These are phyloP conservation scores for Sphaerodactylus townsendi DNA, from an alignment of 2,113 vertebrate species.

Conservation along the genomic window DNA sequence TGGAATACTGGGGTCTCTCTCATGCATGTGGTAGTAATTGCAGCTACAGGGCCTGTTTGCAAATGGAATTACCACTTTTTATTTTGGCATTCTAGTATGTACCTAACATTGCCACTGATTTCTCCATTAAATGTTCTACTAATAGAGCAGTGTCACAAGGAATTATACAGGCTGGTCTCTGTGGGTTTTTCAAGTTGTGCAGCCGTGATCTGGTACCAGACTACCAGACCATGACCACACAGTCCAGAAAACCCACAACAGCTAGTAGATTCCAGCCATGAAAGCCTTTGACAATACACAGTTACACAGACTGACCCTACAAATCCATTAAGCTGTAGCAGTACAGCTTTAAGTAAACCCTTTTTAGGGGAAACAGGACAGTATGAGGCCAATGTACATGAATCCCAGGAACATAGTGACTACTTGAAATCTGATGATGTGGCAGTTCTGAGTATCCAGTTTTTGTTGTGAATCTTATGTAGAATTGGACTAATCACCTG, in stretches of 20 bases:
- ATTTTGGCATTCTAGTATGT: not conserved
- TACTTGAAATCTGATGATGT: no score
- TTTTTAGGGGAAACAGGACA: not conserved
- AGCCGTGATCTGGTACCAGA: no score
- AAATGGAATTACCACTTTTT: not conserved
- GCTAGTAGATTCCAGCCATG: no score
- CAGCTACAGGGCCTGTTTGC: not conserved
- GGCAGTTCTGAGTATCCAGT: no score
- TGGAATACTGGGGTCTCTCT: not conserved
- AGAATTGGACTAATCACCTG: no score
- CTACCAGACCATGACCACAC: no score
- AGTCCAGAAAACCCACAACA: no score
- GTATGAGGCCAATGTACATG: not conserved
- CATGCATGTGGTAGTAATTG: not conserved
- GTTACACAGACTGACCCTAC: not conserved
- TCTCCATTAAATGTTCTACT: not conserved
- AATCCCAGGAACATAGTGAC: not conserved
- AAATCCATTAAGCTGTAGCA: not conserved
- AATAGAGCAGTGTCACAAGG: not conserved
- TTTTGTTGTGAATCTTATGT: no score
- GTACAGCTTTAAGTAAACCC: not conserved
- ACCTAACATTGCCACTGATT: no score
- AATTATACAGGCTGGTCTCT: no score
- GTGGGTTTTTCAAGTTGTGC: no score
- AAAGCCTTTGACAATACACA: no score